Conservation (phyloP, 2,113 vertebrate species). For the Eulacestoma nigropectus region DNA sequence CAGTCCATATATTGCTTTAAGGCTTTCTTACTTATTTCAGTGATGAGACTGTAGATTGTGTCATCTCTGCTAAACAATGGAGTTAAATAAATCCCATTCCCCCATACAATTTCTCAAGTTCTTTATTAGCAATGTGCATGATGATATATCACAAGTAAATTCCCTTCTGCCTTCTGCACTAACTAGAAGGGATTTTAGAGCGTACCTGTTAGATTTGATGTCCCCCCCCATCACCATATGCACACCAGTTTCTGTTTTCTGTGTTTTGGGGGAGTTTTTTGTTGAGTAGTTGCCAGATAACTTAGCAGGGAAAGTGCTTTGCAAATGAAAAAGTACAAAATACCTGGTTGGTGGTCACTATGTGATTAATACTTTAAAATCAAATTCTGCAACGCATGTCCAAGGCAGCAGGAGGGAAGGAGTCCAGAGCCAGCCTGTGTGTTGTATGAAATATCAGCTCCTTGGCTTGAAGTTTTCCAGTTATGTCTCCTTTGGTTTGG, state of each 20-base stretch:
- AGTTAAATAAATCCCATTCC: neutral
- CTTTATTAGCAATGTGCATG: neutral
- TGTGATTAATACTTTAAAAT: neutral
- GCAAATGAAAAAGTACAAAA: neutral
- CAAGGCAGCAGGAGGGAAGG: neutral
- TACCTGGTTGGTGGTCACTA: neutral
- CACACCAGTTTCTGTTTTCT: neutral
- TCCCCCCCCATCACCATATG: neutral
- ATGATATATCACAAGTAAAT: neutral
- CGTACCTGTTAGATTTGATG: neutral
- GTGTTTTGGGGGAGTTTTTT: neutral
- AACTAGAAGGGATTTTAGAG: neutral
- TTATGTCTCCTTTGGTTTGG: neutral
- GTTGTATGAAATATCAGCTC: neutral
- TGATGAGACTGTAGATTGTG: neutral
- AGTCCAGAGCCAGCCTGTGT: neutral
- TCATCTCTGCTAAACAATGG: neutral
- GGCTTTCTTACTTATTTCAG: neutral
- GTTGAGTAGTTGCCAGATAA: neutral
- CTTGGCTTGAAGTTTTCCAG: neutral
- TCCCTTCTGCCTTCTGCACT: neutral
- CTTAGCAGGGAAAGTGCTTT: neutral
- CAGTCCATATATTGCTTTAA: neutral
- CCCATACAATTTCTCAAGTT: neutral
- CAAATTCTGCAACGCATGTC: rapidly evolving